Percentiles rank a stretch among this genome's conserved stretches.
These are phyloP conservation scores for Microctonus hyperodae DNA, from an alignment of 2,888 invertebrate genomes.

Conservation along the genomic window DNA sequence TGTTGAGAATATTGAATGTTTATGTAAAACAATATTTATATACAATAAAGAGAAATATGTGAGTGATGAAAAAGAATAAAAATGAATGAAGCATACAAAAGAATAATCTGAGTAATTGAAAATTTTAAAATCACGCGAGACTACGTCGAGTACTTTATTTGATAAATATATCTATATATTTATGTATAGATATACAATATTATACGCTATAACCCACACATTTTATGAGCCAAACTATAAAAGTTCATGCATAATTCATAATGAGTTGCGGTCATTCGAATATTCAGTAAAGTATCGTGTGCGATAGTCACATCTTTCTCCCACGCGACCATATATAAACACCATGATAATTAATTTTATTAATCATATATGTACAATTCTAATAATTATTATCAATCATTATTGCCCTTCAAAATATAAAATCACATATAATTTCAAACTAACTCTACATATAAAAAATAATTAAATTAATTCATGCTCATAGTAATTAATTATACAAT, in stretches of 20 bases:
- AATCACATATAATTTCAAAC: no score
- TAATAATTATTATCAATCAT: neutral
- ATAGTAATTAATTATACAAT: no score
- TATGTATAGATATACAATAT: neutral
- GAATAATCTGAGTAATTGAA: neutral
- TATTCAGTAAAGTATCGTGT: neutral
- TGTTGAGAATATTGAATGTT: neutral
- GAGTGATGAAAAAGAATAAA: neutral
- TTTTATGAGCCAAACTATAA: conserved; percentile 13
- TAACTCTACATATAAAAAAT: no score
- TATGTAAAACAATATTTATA: neutral
- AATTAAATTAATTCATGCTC: no score
- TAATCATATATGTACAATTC: neutral
- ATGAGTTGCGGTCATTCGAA: conserved; percentile 16
- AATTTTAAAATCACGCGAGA: conserved; percentile 6
- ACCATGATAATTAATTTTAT: neutral
- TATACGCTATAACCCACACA: conserved; percentile 17
- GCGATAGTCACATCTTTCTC: neutral
- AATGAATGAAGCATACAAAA: no score
- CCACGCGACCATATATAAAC: neutral
- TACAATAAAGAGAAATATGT: neutral
- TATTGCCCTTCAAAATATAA: neutral
- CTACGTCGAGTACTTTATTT: no score
- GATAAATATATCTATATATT: neutral
- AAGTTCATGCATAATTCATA: conserved; percentile 24